Evolutionary conservation across 2,888 invertebrate genomes (phyloP).

Genomic region (Conops quadrifasciatus): DNA sequence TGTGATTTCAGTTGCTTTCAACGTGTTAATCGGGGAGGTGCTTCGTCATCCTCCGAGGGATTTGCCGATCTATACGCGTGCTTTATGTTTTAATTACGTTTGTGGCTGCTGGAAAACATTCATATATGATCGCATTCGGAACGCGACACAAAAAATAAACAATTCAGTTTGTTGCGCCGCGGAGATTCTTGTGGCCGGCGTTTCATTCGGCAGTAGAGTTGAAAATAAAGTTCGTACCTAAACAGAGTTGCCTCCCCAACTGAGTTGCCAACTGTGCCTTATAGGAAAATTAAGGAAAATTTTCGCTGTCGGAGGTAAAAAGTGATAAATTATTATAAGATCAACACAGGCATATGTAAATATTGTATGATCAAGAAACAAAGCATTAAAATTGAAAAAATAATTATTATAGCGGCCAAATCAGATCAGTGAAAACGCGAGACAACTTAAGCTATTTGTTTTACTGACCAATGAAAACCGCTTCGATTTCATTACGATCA

Average conservation of each 20-base stretch:
- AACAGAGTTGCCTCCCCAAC: neutral
- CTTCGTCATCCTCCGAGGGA: neutral
- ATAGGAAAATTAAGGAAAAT: neutral
- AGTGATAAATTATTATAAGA: neutral
- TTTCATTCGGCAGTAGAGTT: constrained; percentile 7
- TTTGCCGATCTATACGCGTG: neutral
- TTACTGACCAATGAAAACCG: too few relatives aligned
- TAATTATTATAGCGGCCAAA: too few relatives aligned
- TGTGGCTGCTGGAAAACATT: neutral
- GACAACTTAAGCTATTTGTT: too few relatives aligned
- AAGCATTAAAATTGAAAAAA: too few relatives aligned
- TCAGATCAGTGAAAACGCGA: too few relatives aligned
- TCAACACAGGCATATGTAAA: too few relatives aligned
- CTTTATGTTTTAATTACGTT: constrained; percentile 3
- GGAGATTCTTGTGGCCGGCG: constrained; percentile 14
- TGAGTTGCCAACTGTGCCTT: constrained; percentile 8
- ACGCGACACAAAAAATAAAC: neutral
- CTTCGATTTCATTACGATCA: too few relatives aligned
- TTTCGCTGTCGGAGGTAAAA: neutral
- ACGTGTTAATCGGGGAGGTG: constrained; percentile 31
- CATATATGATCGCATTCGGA: neutral
- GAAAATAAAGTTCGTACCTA: constrained; percentile 1
- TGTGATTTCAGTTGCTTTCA: constrained; percentile 39
- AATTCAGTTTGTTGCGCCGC: constrained; percentile 11
- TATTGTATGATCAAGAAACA: too few relatives aligned